Base-by-base conservation (phyloP, 2,797 vertebrate genomes). In the Trematomus bernacchii region DNA sequence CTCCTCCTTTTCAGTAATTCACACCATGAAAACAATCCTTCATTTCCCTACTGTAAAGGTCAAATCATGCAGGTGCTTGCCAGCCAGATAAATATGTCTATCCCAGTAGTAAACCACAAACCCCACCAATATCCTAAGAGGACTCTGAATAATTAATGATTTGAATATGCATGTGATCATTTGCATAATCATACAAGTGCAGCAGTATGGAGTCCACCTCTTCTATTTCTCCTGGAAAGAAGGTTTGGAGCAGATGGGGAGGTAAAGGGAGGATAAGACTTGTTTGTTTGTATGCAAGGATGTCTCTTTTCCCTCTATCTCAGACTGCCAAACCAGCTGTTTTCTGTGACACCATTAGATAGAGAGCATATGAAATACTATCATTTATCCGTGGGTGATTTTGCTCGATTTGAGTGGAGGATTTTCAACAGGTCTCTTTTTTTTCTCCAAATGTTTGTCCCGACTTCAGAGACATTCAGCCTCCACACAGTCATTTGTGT, bases 101-200 rank as follows among this genome's bases (percentile, higher is more conserved):
- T 76, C 50, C 66, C 62, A 15, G 37, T 48, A 30, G 33, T 57
- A 85, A 86, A 82, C 85, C 55, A 62, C 46, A 4, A 14, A 33
- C 37, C 51, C 47, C 67, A 21, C 58, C 62, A 52, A 52, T 76
- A 87, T 71, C 78, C 81, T 77, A 11, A 47, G 82, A 87, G 85
- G 79, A 71, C 73, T 81, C 50, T 21, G 75, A 79, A 86, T 91
- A 91, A 91, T 90, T 87, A 87, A 91, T 77, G 5, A 84, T 89
- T 87, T 85, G 85, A 91, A 94, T 93, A 94, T 94, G 90, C 87
- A 93, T 85, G 77, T 86, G 66, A 1, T n/a, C 2, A 75, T 92
- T 91, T 91, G 80, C 88, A 89, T 91, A 83, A 86, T 66, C 58
- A 76, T 78, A 78, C 75, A 77, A 81, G 69, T 78, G 79, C 82